Evolutionary conservation across 1,140 invertebrate genomes (phyloP).

Genomic region (Drosophila albomicans): DNA sequence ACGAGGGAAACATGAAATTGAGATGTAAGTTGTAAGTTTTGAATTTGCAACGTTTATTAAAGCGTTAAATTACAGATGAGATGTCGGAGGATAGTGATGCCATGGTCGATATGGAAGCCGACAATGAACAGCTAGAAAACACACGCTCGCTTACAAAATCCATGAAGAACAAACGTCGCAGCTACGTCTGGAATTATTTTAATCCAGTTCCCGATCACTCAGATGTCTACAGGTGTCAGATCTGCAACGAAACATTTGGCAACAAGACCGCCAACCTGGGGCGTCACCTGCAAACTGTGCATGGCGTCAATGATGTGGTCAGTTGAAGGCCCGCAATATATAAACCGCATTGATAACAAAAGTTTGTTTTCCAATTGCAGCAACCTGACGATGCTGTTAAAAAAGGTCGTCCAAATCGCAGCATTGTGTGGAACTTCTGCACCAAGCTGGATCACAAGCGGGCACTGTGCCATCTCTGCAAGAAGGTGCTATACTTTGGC

Average conservation of each 20-base stretch:
- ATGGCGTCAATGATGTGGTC: constrained; percentile 35
- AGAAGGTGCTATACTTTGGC: constrained; percentile 64
- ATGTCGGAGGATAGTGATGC: constrained; percentile 38
- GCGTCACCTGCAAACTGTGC: constrained; percentile 47
- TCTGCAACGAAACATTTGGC: constrained; percentile 55
- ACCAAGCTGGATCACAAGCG: constrained; percentile 58
- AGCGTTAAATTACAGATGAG: background rate
- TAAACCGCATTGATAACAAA: background rate
- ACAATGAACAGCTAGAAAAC: constrained; percentile 23
- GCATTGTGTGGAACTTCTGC: constrained; percentile 70
- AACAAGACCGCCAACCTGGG: constrained; percentile 56
- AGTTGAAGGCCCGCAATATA: background rate
- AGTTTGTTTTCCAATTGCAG: background rate
- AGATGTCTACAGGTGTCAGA: constrained; percentile 42
- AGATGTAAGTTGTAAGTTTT: constrained; percentile 27
- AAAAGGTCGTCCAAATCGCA: constrained; percentile 56
- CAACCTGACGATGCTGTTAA: constrained; percentile 17
- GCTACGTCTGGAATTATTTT: constrained; percentile 64
- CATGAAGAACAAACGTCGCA: constrained; percentile 42
- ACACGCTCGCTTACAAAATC: constrained; percentile 34
- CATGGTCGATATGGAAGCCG: constrained; percentile 21
- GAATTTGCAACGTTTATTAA: constrained; percentile 11
- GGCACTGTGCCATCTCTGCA: constrained; percentile 61
- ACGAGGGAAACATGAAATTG: constrained; percentile 38
- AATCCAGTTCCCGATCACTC: constrained; percentile 41